Percentiles rank a stretch among this genome's conserved stretches.
Conservation (phyloP, 2,113 vertebrate species). For the Syngnathus typhle region DNA sequence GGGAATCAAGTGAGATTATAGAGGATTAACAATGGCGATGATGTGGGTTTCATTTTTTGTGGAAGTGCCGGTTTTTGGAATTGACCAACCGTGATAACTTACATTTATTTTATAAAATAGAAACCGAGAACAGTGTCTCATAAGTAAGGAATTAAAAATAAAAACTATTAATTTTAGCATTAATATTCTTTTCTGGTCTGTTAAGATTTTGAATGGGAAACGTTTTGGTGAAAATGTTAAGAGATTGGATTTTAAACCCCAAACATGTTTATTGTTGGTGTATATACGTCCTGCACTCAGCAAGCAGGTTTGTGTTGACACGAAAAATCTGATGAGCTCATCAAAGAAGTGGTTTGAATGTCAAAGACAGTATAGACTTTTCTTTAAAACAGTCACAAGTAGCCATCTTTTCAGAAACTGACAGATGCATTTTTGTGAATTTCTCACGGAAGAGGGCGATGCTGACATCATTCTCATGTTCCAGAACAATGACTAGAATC, state of each 20-base stretch:
- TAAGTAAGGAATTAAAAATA: neutral
- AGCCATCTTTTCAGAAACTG: constrained; percentile 45
- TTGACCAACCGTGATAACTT: no score
- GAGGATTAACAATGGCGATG: constrained; percentile 36
- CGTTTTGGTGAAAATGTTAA: neutral
- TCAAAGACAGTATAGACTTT: constrained; percentile 15
- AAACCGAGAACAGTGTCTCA: no score
- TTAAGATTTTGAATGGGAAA: neutral
- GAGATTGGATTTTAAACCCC: neutral
- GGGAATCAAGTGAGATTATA: constrained; percentile 27
- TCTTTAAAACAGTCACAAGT: constrained; percentile 44
- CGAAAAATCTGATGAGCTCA: constrained; percentile 13
- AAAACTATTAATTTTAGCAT: neutral
- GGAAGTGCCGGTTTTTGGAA: no score
- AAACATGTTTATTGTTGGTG: neutral
- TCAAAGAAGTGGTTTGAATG: neutral
- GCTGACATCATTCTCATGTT: constrained; percentile 51
- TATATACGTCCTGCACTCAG: neutral
- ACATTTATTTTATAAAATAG: no score
- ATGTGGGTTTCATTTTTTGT: constrained; percentile 3
- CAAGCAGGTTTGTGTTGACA: constrained; percentile 18
- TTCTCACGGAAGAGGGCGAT: constrained; percentile 32
- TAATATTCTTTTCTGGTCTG: neutral
- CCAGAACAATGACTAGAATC: constrained; percentile 50
- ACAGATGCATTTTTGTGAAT: constrained; percentile 46